Evolutionary conservation across 2,888 invertebrate species (phyloP).

Genomic region (Caenorhabditis macrosperma): DNA sequence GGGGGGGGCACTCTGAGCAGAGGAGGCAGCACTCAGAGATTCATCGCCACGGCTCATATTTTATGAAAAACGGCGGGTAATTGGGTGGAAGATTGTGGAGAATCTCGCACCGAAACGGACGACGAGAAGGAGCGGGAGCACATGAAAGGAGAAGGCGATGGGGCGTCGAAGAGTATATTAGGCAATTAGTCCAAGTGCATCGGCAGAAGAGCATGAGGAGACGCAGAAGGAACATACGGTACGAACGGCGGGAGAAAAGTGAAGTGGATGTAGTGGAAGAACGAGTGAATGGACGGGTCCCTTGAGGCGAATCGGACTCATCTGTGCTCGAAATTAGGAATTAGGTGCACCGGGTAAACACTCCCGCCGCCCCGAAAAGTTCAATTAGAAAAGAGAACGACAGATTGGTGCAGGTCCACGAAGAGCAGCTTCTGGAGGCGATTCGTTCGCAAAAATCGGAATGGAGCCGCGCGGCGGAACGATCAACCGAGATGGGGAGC

Average conservation of each 20-base stretch:
- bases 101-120: no score
- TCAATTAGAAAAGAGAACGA: constrained; percentile 13
- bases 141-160: not conserved
- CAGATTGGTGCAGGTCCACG: constrained; percentile 4
- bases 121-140: not conserved
- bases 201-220: not conserved
- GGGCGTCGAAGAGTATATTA: constrained; percentile 23
- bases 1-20: no score
- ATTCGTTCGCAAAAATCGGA: no score
- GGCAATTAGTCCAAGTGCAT: constrained; percentile 26
- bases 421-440: no score
- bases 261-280: constrained; percentile 9
- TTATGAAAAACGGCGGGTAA: constrained; percentile 31
- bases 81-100: constrained; percentile 14
- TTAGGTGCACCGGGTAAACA: constrained; percentile 12
- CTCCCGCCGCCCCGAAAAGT: constrained; percentile 15
- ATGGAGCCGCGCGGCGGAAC: not conserved
- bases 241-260: constrained; percentile 36
- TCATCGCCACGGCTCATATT: constrained; percentile 18
- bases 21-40: constrained; percentile 12
- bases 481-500: not conserved
- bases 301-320: constrained; percentile 23
- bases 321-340: constrained; percentile 30
- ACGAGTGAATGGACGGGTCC: no score
- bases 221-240: constrained; percentile 34